Percentiles rank a stretch among this genome's conserved stretches.
phyloP scores from a whole-genome alignment of 1,140 invertebrate species.

The Aphis gossypii region DNA sequence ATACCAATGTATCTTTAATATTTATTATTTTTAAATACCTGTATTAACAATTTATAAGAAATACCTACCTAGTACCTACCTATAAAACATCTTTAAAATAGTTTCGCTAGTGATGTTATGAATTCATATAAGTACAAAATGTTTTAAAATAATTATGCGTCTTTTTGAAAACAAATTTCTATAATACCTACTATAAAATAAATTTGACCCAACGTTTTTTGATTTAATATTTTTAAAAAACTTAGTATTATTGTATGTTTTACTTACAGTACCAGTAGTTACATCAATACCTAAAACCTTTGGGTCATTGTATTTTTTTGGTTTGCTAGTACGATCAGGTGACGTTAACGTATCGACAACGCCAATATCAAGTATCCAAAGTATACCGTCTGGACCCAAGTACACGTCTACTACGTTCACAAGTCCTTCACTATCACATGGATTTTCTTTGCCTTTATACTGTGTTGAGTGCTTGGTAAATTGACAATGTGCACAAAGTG shows the following conservation, averaged over 20 bases:
- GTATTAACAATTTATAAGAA: no score
- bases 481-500: background rate
- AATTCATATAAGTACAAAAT: background rate
- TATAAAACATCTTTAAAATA: background rate
- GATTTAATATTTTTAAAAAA: background rate
- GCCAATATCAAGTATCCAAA: constrained; percentile 11
- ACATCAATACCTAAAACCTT: constrained; percentile 14
- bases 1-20: no score
- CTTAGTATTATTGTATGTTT: background rate
- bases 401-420: background rate
- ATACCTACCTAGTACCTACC: background rate
- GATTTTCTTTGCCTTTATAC: background rate
- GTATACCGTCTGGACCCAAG: background rate
- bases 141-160: background rate
- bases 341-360: background rate
- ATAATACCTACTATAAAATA: background rate
- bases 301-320: background rate
- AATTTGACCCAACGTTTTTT: background rate
- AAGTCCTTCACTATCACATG: background rate
- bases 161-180: background rate
- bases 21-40: no score
- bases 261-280: constrained; percentile 14
- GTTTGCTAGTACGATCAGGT: background rate
- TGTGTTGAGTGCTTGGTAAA: background rate
- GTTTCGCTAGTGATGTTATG: background rate